Percentiles rank a stretch among this genome's conserved stretches.
Conservation (phyloP, 2,888 invertebrate genomes). For the Zelleria hepariella region DNA sequence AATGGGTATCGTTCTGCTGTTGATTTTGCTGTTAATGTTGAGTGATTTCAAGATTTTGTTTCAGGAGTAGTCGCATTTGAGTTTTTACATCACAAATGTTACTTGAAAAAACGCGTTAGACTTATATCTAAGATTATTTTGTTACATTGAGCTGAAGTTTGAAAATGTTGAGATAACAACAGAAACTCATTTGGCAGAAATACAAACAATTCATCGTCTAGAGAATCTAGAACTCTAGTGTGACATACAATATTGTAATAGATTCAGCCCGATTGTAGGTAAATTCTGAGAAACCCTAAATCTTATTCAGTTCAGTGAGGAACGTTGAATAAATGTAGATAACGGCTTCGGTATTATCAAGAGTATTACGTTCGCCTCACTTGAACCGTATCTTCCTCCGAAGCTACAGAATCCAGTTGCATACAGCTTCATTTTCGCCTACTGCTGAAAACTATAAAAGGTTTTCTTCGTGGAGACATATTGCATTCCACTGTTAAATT, state of each 20-base stretch:
- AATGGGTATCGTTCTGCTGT: too few relatives aligned
- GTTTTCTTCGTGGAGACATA: too few relatives aligned
- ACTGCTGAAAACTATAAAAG: too few relatives aligned
- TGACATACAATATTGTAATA: neutral
- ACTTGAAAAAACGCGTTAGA: too few relatives aligned
- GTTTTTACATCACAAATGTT: too few relatives aligned
- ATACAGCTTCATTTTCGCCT: constrained; percentile 22
- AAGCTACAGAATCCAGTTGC: constrained; percentile 45
- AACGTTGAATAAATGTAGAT: neutral
- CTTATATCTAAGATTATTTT: neutral
- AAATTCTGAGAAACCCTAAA: neutral
- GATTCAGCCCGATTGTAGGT: too few relatives aligned
- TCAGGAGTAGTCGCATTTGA: too few relatives aligned
- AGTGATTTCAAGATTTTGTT: too few relatives aligned
- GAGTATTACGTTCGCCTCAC: constrained; percentile 61
- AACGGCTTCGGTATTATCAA: constrained; percentile 32
- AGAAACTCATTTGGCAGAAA: neutral
- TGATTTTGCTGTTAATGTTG: too few relatives aligned
- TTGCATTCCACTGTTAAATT: too few relatives aligned
- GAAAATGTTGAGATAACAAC: neutral
- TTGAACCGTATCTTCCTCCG: constrained; percentile 48
- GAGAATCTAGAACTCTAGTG: neutral
- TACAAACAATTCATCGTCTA: neutral
- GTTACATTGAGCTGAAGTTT: neutral
- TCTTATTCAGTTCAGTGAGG: neutral